Conservation (phyloP, 1,140 invertebrate genomes). For the Pogonomyrmex californicus region DNA sequence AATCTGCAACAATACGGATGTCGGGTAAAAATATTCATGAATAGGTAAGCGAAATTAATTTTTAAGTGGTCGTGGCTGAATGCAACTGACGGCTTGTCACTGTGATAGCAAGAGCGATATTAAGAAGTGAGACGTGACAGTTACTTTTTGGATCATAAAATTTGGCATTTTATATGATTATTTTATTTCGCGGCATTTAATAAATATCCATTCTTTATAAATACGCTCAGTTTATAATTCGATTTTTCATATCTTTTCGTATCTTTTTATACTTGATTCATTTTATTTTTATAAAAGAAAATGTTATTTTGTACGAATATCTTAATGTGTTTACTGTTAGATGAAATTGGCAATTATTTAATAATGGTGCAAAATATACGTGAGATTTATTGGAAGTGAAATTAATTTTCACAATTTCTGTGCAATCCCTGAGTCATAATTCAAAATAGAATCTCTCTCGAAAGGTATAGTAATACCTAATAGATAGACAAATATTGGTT, state of each 20-base stretch:
- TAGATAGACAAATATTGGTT: slow-evolving; percentile 31
- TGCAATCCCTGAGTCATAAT: not conserved
- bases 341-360: not conserved
- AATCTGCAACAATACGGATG: slow-evolving; percentile 36
- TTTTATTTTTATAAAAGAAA: not conserved
- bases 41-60: slow-evolving; percentile 55
- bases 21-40: slow-evolving; percentile 48
- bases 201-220: not conserved
- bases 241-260: not conserved
- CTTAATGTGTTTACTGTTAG: not conserved
- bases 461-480: slow-evolving; percentile 10
- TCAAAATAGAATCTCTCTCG: slow-evolving; percentile 1
- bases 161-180: slow-evolving; percentile 18
- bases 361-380: not conserved
- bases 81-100: slow-evolving; percentile 7
- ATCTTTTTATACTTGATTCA: not conserved
- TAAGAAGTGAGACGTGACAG: not conserved
- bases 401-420: not conserved
- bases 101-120: not conserved
- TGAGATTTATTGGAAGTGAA: not conserved
- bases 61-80: slow-evolving; percentile 23
- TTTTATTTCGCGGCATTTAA: not conserved
- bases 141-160: slow-evolving; percentile 17
- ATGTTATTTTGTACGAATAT: not conserved
- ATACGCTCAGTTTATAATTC: not conserved